Evolutionary conservation across 2,113 vertebrate species (phyloP).

Genomic region (Beaufortia kweichowensis): DNA sequence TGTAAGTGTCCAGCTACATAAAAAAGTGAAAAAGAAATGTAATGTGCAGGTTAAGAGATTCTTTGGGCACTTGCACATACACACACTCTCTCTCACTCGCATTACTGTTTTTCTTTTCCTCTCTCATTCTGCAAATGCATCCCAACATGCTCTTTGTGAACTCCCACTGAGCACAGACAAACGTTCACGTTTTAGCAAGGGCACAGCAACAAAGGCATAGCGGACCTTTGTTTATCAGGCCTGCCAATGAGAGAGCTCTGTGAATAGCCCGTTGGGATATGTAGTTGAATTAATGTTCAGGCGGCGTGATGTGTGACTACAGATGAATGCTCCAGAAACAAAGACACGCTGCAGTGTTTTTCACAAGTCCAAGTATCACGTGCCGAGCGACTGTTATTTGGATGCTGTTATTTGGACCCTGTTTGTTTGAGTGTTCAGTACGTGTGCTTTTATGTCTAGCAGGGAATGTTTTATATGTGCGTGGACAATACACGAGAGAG

Average conservation of each 20-base stretch:
- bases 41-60: too few species aligned
- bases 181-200: conserved; percentile 58
- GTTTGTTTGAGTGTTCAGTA: neutral
- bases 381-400: conserved; percentile 70
- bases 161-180: conserved; percentile 39
- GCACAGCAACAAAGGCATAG: conserved; percentile 58
- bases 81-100: neutral
- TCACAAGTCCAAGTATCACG: conserved; percentile 57
- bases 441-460: neutral
- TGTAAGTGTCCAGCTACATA: conserved; percentile 23
- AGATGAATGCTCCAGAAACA: conserved; percentile 55
- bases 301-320: conserved; percentile 40
- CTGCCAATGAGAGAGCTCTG: conserved; percentile 41
- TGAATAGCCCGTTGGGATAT: conserved; percentile 42
- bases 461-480: neutral
- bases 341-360: conserved; percentile 49
- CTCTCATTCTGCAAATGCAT: neutral
- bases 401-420: too few species aligned
- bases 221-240: conserved; percentile 65
- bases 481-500: neutral
- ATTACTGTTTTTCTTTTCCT: neutral
- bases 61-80: too few species aligned
- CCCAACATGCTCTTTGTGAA: conserved; percentile 13
- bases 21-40: too few species aligned
- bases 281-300: conserved; percentile 56